These are phyloP conservation scores for Drosophila merina DNA, from an alignment of 2,888 invertebrate genomes.

Conservation along the genomic window DNA sequence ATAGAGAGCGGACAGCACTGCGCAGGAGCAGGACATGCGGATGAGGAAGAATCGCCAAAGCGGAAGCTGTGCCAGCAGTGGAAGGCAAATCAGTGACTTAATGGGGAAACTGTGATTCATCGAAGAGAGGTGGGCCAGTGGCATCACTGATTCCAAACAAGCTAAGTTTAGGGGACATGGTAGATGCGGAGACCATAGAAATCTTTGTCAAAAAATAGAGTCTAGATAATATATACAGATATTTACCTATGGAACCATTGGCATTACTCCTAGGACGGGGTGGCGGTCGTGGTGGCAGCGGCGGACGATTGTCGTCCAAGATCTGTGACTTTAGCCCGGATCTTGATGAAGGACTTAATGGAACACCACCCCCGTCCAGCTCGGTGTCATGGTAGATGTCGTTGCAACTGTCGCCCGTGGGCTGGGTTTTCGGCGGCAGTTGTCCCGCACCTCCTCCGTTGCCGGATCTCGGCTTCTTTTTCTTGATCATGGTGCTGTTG, in stretches of 20 bases:
- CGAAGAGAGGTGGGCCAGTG: background rate
- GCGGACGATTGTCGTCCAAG: constrained; percentile 82
- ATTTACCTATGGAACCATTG: constrained; percentile 73
- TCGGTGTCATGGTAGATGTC: constrained; percentile 72
- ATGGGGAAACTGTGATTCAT: constrained; percentile 22
- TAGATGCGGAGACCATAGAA: background rate
- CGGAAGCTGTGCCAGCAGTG: constrained; percentile 54
- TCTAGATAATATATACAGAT: too few species aligned
- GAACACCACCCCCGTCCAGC: constrained; percentile 47
- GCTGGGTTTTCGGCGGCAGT: constrained; percentile 55
- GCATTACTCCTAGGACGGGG: constrained; percentile 72
- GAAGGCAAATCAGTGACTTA: constrained; percentile 21
- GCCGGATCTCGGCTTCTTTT: constrained; percentile 62
- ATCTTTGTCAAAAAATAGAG: too few species aligned
- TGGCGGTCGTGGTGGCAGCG: constrained; percentile 83
- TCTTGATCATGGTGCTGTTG: constrained; percentile 80
- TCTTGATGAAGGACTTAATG: constrained; percentile 45
- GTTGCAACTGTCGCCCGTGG: constrained; percentile 58
- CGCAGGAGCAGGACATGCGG: constrained; percentile 55
- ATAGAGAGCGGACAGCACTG: constrained; percentile 19
- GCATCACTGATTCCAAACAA: constrained; percentile 7
- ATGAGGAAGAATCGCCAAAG: constrained; percentile 31
- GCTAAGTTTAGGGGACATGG: too few species aligned
- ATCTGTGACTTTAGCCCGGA: constrained; percentile 58
- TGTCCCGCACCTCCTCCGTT: constrained; percentile 33